Base-by-base conservation (phyloP, 2,888 invertebrate species). In the Meandrusa payeni region DNA sequence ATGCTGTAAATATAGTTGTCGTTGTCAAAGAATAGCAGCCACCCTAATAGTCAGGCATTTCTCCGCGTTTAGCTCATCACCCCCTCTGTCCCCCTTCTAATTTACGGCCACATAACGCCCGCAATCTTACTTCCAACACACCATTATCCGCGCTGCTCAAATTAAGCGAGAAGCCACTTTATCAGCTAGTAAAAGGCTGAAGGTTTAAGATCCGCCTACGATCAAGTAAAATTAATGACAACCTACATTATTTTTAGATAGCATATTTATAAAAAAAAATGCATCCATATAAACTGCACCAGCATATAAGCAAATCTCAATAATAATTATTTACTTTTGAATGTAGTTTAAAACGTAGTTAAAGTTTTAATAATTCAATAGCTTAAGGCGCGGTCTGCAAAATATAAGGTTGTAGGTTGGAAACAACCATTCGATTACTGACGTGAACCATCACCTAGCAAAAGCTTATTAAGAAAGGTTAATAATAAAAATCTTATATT, bases 121-220 rank as follows among this genome's bases (percentile, higher is more conserved):
- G 65, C 72, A 73, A 72, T 74, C 71, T 69, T 62, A 54, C 59
- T 61, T 51, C 55, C 59, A 57, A 63, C 64, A 68, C 66, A 57
- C 71, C 67, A 66, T 71, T 72, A 69, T 63, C 62, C 59, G 49
- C 43, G 55, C 52, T 54, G 61, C 58, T 63, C 64, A 68, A 69
- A 74, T 75, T 73, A 73, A 70, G 64, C 60, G 52, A 52, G 56
- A 50, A 57, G 61, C 62, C 59, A 62, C 62, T 73, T 69, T 70
- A 71, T 70, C 70, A 71, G 66, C 62, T 41, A 41, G 49, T 50
- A 50, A 52, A 47, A 40, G 47, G 44, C 48, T 48, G 42, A 23
- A 15, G 39, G 46, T 41, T 48, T 53, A 38, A 51, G 50, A 41
- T 49, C 50, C 38, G 47, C 42, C 45, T 17, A 37, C 40, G 36